phyloP scores from a whole-genome alignment of 2,113 vertebrate species.

The Felis catus region F.catus_Fca126_mat1.0 CM031424.1:58355001-58355500 shows the following conservation, averaged over 20 bases:
- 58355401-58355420: neutral
- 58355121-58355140: conserved; percentile 15
- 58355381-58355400: neutral
- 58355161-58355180: conserved; percentile 28
- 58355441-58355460: neutral
- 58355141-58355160: neutral
- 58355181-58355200: neutral
- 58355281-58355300: neutral
- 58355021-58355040: neutral
- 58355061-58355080: conserved; percentile 72
- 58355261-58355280: neutral
- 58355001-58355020: conserved; percentile 6
- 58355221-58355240: neutral
- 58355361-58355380: neutral
- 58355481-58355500: neutral
- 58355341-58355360: neutral
- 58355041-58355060: neutral
- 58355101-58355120: neutral
- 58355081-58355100: conserved; percentile 15
- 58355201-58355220: neutral
- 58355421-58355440: neutral
- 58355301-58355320: neutral
- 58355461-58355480: neutral
- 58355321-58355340: neutral
- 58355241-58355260: neutral